These are phyloP conservation scores for Montipora capricornis DNA, from an alignment of 64 coral and sea anemone species.

Conservation along the genomic window DNA sequence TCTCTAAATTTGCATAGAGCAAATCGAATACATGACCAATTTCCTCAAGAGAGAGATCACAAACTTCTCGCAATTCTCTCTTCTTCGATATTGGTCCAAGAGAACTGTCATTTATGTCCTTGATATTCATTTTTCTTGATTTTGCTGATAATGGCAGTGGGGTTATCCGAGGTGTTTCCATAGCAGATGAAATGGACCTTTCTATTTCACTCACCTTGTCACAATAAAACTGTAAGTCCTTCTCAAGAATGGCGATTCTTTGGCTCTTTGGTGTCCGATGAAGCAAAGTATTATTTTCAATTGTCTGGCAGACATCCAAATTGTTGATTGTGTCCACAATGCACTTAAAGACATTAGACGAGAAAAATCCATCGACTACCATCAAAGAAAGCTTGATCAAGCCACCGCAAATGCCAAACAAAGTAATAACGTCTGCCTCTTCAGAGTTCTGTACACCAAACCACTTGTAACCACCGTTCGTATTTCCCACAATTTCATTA, in stretches of 20 bases:
- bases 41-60: neutral
- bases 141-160: neutral
- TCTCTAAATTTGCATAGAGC: neutral
- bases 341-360: neutral
- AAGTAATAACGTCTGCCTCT: conserved; percentile 32
- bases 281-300: neutral
- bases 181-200: conserved; percentile 10
- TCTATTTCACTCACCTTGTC: conserved; percentile 37
- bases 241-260: conserved; percentile 43
- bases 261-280: conserved; percentile 35
- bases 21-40: neutral
- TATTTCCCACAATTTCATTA: neutral
- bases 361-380: conserved; percentile 21
- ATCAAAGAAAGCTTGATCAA: conserved; percentile 24
- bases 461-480: conserved; percentile 8
- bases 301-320: conserved; percentile 8
- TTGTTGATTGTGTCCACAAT: conserved; percentile 40
- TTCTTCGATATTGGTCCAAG: conserved; percentile 53
- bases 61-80: neutral
- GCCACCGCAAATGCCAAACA: conserved; percentile 53
- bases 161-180: conserved; percentile 25
- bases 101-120: neutral
- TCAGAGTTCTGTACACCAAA: conserved; percentile 6
- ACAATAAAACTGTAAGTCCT: conserved; percentile 8
- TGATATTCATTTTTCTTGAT: neutral